Evolutionary conservation across 2,113 vertebrate species (phyloP).

Genomic region (Thermophis baileyi): DNA sequence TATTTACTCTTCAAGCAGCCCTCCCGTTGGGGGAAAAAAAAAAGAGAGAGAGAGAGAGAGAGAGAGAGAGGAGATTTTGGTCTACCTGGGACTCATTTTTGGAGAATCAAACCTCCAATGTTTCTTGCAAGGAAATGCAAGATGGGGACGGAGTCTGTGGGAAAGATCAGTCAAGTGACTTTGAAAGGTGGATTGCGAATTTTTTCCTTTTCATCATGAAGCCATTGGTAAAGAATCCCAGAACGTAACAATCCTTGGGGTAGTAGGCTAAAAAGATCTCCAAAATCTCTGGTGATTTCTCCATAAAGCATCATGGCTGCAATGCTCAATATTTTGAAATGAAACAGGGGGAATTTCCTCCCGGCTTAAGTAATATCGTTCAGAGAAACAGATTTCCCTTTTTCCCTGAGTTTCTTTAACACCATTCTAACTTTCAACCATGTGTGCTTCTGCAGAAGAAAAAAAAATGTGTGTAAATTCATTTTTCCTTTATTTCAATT

Average conservation of each 20-base stretch:
- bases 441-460: conserved; percentile 44
- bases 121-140: not conserved
- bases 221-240: not conserved
- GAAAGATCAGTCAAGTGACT: rapidly evolving
- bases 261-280: not conserved
- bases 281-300: too few relatives aligned
- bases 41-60: not conserved
- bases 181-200: not conserved
- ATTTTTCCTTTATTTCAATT: conserved; percentile 45
- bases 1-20: conserved; percentile 41
- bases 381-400: not conserved
- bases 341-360: not conserved
- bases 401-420: conserved; percentile 21
- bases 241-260: not conserved
- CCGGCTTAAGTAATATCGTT: conserved; percentile 31
- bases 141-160: not conserved
- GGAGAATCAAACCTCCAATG: conserved; percentile 20
- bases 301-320: not conserved
- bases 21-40: conserved; percentile 2
- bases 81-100: not conserved
- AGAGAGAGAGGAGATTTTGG: not conserved
- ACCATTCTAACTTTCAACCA: conserved; percentile 48
- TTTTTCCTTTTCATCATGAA: not conserved
- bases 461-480: conserved; percentile 59
- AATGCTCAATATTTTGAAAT: not conserved